phyloP scores from a whole-genome alignment of 1,140 invertebrate genomes.

The Aphelinus certus region DNA sequence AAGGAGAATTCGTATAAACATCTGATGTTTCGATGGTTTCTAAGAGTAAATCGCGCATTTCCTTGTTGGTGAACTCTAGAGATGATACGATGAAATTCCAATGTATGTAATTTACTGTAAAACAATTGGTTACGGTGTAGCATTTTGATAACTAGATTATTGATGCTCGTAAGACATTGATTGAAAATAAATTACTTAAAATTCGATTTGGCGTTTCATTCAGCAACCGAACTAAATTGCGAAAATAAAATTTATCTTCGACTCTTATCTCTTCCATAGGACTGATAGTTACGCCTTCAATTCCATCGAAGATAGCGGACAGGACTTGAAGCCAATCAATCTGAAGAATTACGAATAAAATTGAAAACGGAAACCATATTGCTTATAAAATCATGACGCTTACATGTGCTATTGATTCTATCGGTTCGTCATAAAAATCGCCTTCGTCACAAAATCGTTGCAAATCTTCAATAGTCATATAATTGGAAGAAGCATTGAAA shows the following conservation, averaged over 20 bases:
- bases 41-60: slow-evolving; percentile 9
- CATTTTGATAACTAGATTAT: not conserved
- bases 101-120: slow-evolving; percentile 25
- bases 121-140: not conserved
- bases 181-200: not conserved
- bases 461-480: slow-evolving; percentile 25
- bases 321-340: slow-evolving; percentile 29
- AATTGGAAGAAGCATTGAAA: slow-evolving; percentile 5
- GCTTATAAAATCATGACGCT: not conserved
- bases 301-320: slow-evolving; percentile 4
- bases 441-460: slow-evolving; percentile 16
- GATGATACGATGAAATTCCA: slow-evolving; percentile 3
- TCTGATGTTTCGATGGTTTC: not conserved
- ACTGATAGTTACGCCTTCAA: not conserved
- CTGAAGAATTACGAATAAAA: slow-evolving; percentile 6
- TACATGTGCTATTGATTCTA: slow-evolving; percentile 4
- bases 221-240: slow-evolving; percentile 1
- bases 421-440: not conserved
- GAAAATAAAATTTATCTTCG: not conserved
- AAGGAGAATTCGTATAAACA: too few relatives aligned
- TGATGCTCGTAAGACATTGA: not conserved
- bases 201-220: slow-evolving; percentile 10
- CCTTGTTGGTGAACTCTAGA: not conserved
- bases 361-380: too few relatives aligned
- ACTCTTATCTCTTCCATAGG: slow-evolving; percentile 6